These are phyloP conservation scores for Metridium senile DNA, from an alignment of 92 coral and sea anemone species.

Conservation along the genomic window DNA sequence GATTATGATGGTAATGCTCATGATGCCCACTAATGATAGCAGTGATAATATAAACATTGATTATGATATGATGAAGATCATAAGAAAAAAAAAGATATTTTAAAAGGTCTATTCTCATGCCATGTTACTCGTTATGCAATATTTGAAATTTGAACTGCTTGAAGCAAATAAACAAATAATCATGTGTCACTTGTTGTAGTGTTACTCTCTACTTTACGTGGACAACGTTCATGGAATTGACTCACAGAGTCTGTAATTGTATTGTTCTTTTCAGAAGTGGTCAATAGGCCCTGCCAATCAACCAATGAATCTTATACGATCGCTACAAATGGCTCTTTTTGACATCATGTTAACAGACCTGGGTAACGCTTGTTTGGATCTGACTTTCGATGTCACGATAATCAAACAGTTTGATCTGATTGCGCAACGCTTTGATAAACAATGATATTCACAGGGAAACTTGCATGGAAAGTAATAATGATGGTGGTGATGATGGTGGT, in stretches of 20 bases:
- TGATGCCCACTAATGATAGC: too few relatives aligned
- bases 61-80: too few relatives aligned
- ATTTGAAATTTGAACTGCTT: too few relatives aligned
- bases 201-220: too few relatives aligned
- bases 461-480: background rate
- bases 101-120: too few relatives aligned
- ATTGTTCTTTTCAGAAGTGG: conserved; percentile 76
- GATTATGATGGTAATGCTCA: too few relatives aligned
- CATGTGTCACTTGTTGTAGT: too few relatives aligned
- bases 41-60: too few relatives aligned
- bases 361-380: conserved; percentile 62
- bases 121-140: too few relatives aligned
- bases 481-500: background rate
- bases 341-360: conserved; percentile 72
- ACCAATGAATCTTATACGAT: conserved; percentile 81
- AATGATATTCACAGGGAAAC: background rate
- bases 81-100: too few relatives aligned
- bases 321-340: conserved; percentile 87
- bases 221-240: too few relatives aligned
- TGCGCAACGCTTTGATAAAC: background rate
- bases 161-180: too few relatives aligned
- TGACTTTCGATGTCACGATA: conserved; percentile 79
- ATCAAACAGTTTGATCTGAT: conserved; percentile 34
- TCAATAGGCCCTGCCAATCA: conserved; percentile 85
- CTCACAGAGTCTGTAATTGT: background rate